Evolutionary conservation across 2,888 invertebrate species (phyloP).

Genomic region (Elegia similella): DNA sequence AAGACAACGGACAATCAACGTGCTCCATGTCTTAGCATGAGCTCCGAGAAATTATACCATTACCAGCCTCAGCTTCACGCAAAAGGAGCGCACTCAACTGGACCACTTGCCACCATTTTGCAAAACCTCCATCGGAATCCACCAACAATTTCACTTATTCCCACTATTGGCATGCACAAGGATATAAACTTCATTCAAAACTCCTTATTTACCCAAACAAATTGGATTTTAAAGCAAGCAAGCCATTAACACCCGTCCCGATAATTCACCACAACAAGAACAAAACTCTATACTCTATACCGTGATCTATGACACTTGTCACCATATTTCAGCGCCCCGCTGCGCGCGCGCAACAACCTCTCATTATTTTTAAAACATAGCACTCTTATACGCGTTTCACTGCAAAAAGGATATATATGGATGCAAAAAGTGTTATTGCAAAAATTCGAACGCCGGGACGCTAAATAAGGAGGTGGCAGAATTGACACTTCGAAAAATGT

Average conservation of each 20-base stretch:
- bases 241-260: constrained; percentile 9
- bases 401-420: constrained; percentile 20
- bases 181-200: background rate
- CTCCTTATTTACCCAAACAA: constrained; percentile 10
- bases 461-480: background rate
- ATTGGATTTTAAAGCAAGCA: constrained; percentile 1
- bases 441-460: constrained; percentile 1
- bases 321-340: constrained; percentile 50
- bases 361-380: constrained; percentile 28
- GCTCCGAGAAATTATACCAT: too few relatives aligned
- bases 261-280: constrained; percentile 9
- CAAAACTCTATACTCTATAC: constrained; percentile 25
- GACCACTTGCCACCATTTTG: too few relatives aligned
- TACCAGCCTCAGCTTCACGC: too few relatives aligned
- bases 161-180: background rate
- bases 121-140: too few relatives aligned
- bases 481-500: background rate
- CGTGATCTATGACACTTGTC: constrained; percentile 56
- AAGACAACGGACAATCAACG: too few relatives aligned
- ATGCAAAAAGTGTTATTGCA: constrained; percentile 18
- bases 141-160: background rate
- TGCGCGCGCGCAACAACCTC: constrained; percentile 38
- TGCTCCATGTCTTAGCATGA: too few relatives aligned
- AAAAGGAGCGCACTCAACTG: too few relatives aligned
- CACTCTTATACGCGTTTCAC: constrained; percentile 22